Conservation (phyloP, 2,888 invertebrate genomes). For the Dicranocentrus wangi region DNA sequence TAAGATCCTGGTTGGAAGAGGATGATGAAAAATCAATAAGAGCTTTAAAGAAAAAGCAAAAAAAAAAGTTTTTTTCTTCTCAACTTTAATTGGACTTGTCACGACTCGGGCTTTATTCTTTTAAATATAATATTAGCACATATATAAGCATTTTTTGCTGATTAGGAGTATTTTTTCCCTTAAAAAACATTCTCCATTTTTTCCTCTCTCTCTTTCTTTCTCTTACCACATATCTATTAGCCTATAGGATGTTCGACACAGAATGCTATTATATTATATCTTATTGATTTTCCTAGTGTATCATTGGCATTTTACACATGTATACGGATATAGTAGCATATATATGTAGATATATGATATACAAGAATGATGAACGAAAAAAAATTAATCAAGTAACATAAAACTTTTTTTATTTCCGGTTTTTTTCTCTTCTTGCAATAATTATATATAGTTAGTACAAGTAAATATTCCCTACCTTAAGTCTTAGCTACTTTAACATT, state of each 20-base stretch:
- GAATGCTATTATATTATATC: not conserved
- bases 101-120: slow-evolving; percentile 65
- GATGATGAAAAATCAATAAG: not conserved
- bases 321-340: not conserved
- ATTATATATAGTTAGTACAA: slow-evolving; percentile 14
- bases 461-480: not conserved
- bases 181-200: slow-evolving; percentile 42
- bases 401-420: slow-evolving; percentile 8
- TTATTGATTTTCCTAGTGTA: slow-evolving; percentile 15
- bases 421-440: not conserved
- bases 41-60: not conserved
- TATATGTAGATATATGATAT: not conserved
- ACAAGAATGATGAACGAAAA: not conserved
- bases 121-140: slow-evolving; percentile 49
- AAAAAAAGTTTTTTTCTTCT: slow-evolving; percentile 3
- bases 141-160: slow-evolving; percentile 51
- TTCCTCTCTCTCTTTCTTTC: slow-evolving; percentile 10
- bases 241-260: not conserved
- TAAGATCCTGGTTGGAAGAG: slow-evolving; percentile 20
- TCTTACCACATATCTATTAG: not conserved
- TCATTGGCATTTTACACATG: slow-evolving; percentile 24
- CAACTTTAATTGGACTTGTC: slow-evolving; percentile 71
- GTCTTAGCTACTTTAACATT: not conserved
- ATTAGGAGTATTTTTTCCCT: slow-evolving; percentile 52
- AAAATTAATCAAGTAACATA: slow-evolving; percentile 7